Base-by-base conservation (phyloP, 2,888 invertebrate genomes). In the Brachyptera risi region DNA sequence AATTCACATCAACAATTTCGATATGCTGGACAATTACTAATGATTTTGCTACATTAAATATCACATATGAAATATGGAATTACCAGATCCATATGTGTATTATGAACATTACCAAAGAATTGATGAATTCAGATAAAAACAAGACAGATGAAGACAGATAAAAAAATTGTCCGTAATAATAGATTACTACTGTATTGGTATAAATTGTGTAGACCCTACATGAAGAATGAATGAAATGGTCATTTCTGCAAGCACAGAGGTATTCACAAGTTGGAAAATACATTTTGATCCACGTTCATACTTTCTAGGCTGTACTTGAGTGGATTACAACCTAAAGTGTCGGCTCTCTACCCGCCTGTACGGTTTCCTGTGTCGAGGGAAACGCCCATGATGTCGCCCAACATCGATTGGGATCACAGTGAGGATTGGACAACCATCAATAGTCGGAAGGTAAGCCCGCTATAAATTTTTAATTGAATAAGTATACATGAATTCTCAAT, bases 381-480 rank as follows among this genome's bases (percentile, higher is more conserved):
- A 57, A 83, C 82, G 11, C 80, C 81, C 5, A 78, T 79, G 74
- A 71, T 84, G 27, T 74, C 78, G 23, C 75, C 81, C 3, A 71
- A 80, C 58, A 73, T 83, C 61, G 71, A 73, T 44, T 84, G 83
- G 84, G 82, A 83, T 67, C 83, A 84, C 70, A 70, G 73, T 15
- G 76, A 78, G 57, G 72, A 74, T 40, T 84, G 83, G 82, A 74
- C 75, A 56, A 75, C 77, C 31, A 21, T 15, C 3, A 51, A 51
- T 27, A 19, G 3, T 3, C 27, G 26, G 3, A 31, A 27, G 50
- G 50, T 51, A 26, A 24, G 42, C n/a, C n/a, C n/a, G n/a, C 17
- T 38, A 5, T 11, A 11, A 35, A 15, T 3, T 11, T 38, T 15
- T 38, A n/a, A n/a, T n/a, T n/a, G n/a, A n/a, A n/a, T n/a, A n/a